Percentiles rank a stretch among this genome's conserved stretches.
phyloP scores from a whole-genome alignment of 2,113 vertebrate genomes.

The Irena cyanogastra region DNA sequence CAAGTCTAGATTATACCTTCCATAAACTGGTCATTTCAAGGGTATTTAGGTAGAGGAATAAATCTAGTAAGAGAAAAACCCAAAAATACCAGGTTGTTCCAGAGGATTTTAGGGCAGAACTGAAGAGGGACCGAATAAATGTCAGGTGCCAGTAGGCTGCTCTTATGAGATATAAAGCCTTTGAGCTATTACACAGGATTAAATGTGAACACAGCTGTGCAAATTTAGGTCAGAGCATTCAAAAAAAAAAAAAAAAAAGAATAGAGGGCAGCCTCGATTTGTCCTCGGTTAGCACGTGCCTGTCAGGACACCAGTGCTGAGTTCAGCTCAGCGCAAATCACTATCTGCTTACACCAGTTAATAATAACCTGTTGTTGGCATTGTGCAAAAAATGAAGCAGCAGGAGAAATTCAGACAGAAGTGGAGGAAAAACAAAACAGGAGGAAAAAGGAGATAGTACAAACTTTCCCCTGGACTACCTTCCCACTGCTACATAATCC shows the following conservation, averaged over 20 bases:
- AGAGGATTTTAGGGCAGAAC: not conserved
- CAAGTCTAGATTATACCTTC: not conserved
- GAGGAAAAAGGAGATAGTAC: not conserved
- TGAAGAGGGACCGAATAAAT: not conserved
- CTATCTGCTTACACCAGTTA: constrained; percentile 11
- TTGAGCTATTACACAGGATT: constrained; percentile 39
- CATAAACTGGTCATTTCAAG: not conserved
- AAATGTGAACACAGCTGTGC: constrained; percentile 44
- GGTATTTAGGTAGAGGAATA: not conserved
- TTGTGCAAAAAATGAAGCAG: not conserved
- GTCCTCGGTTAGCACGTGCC: not conserved
- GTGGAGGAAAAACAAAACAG: not conserved
- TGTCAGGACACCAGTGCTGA: not conserved
- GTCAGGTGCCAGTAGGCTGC: constrained; percentile 17
- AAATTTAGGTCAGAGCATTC: constrained; percentile 38
- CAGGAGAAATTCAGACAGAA: not conserved
- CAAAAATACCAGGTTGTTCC: not conserved
- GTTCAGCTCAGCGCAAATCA: not conserved
- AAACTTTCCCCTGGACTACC: not conserved
- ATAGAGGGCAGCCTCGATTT: not conserved
- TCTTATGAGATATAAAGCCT: constrained; percentile 4
- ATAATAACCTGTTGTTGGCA: not conserved
- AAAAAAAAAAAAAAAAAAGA: not conserved
- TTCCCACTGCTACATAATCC: not conserved
- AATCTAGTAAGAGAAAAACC: not conserved